phyloP scores from a whole-genome alignment of 2,113 vertebrate species.

The Poecilia latipinna region DNA sequence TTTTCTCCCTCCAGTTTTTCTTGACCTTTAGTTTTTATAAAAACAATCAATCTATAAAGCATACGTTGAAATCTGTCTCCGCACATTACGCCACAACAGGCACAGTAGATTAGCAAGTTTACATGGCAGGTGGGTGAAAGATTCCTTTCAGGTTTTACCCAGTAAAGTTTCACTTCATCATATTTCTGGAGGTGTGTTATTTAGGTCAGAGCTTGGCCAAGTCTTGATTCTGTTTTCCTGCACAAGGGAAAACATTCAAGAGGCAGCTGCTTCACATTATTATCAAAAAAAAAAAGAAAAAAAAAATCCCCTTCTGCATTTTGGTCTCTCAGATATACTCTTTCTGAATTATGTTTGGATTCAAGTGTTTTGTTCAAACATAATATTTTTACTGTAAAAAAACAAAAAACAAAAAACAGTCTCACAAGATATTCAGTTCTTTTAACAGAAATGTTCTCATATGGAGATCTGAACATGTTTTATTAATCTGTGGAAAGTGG shows the following conservation, averaged over 20 bases:
- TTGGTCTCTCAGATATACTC: not conserved
- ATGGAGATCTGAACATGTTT: not conserved
- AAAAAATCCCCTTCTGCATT: not conserved
- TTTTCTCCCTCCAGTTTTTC: not conserved
- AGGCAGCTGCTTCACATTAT: not conserved
- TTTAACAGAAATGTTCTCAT: not conserved
- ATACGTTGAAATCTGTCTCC: not conserved
- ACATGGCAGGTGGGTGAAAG: not conserved
- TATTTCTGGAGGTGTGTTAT: slow-evolving; percentile 1
- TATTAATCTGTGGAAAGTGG: not conserved
- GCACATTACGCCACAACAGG: not conserved
- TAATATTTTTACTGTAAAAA: not conserved
- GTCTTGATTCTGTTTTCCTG: slow-evolving; percentile 1
- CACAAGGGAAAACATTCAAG: not conserved
- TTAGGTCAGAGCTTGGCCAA: slow-evolving; percentile 15
- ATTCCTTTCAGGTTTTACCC: not conserved
- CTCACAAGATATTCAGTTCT: not conserved
- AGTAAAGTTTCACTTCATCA: not conserved
- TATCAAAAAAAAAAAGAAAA: not conserved
- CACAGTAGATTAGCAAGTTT: not conserved
- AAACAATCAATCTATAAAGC: not conserved
- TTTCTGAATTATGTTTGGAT: not conserved
- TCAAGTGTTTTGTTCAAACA: not conserved
- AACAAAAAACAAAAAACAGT: not conserved
- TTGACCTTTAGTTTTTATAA: not conserved